A percentile compares a stretch with the other conserved stretches of the same genome.
Conservation (phyloP, 2,888 invertebrate species). For the Nymphalis polychloros region DNA sequence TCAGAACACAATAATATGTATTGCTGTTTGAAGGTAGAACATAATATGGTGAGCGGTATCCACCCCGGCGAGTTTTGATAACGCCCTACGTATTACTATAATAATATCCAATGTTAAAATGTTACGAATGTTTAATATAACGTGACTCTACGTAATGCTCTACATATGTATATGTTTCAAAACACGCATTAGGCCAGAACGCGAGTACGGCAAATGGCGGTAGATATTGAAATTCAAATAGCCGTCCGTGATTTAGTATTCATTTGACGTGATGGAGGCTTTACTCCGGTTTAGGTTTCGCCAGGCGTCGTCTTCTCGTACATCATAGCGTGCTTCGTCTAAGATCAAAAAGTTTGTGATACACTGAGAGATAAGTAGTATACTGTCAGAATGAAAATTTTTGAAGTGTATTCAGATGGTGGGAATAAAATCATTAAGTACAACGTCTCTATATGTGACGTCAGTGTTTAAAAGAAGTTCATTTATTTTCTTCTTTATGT, state of each 20-base stretch:
- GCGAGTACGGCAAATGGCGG: constrained; percentile 46
- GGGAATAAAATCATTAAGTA: no score
- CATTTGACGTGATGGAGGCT: constrained; percentile 81
- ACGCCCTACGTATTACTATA: neutral
- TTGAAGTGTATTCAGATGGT: no score
- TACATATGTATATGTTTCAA: constrained; percentile 35
- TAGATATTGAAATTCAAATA: constrained; percentile 81
- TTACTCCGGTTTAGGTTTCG: constrained; percentile 80
- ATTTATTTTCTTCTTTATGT: no score
- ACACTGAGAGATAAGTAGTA: constrained; percentile 42
- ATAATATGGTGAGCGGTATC: no score
- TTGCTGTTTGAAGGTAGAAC: no score
- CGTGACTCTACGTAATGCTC: neutral
- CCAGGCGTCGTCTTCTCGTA: constrained; percentile 80
- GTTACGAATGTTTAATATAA: no score
- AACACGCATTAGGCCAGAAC: constrained; percentile 53
- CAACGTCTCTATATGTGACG: no score
- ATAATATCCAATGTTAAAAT: no score
- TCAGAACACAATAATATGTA: no score
- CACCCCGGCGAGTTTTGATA: no score
- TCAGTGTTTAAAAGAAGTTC: no score
- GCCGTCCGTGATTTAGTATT: constrained; percentile 79
- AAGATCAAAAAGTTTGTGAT: constrained; percentile 49
- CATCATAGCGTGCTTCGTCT: constrained; percentile 77
- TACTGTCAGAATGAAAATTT: neutral